Evolutionary conservation across 2,888 invertebrate genomes (phyloP).

Genomic region (Trachelus troglodyta): DNA sequence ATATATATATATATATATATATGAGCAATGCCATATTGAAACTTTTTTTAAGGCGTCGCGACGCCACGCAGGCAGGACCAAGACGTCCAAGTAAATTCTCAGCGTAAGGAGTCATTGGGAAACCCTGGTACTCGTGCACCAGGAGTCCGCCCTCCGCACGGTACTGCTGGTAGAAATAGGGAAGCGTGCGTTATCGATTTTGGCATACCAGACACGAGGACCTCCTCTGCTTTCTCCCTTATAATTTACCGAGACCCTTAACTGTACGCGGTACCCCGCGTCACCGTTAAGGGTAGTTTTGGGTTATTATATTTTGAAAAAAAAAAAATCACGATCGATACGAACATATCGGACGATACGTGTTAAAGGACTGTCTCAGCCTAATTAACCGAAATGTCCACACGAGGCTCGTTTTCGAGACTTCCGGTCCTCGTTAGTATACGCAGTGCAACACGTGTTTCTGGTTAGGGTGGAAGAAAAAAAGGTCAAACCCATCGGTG

Average conservation of each 20-base stretch:
- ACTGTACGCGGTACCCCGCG: not conserved
- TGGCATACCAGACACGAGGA: slow-evolving; percentile 58
- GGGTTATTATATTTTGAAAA: not conserved
- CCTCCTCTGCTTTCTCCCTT: slow-evolving; percentile 60
- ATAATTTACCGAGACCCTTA: slow-evolving; percentile 50
- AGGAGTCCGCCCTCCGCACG: not conserved
- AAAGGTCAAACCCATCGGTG: not conserved
- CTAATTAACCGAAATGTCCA: not conserved
- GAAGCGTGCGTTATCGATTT: slow-evolving; percentile 55
- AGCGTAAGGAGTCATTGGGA: not conserved
- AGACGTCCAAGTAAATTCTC: not conserved
- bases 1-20: not conserved
- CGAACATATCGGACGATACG: not conserved
- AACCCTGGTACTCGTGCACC: not conserved
- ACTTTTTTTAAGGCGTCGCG: not conserved
- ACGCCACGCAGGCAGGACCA: not conserved
- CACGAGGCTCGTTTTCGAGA: not conserved
- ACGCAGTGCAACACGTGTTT: not conserved
- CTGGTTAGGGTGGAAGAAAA: not conserved
- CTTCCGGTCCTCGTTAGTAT: not conserved
- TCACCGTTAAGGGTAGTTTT: not conserved
- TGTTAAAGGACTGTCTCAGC: not conserved
- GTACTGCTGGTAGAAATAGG: not conserved
- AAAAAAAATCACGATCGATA: not conserved
- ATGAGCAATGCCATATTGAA: not conserved